These are phyloP conservation scores for Oxyura jamaicensis DNA, from an alignment of 2,113 vertebrate genomes.

Conservation along the genomic window DNA sequence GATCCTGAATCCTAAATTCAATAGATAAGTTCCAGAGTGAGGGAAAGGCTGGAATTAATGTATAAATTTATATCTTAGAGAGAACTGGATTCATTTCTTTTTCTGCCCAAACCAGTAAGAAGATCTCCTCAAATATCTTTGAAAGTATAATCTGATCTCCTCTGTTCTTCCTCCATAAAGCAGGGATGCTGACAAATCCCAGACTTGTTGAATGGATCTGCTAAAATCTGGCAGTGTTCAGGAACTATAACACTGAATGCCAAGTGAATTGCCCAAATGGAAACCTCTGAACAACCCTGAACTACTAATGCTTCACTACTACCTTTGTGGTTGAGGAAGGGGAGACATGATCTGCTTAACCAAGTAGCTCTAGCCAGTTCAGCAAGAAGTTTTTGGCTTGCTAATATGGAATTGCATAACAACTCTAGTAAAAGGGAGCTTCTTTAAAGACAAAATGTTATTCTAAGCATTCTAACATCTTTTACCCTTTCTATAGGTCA, in stretches of 20 bases:
- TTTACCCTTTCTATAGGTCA: not conserved
- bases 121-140: not conserved
- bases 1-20: not conserved
- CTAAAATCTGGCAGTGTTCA: not conserved
- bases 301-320: not conserved
- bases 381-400: accelerated
- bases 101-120: not conserved
- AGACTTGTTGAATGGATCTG: not conserved
- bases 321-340: not conserved
- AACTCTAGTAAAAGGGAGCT: not conserved
- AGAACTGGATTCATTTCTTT: not conserved
- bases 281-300: not conserved
- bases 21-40: not conserved
- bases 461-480: not conserved
- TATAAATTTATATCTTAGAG: not conserved
- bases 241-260: not conserved
- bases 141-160: not conserved
- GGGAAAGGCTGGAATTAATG: not conserved
- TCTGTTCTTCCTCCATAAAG: not conserved
- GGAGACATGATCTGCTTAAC: not conserved
- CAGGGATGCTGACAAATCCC: not conserved
- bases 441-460: not conserved
- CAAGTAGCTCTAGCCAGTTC: not conserved
- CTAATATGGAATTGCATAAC: not conserved
- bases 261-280: not conserved